A percentile compares a stretch with the other conserved stretches of the same genome.
Conservation (phyloP, 2,113 vertebrate species). For the Podarcis raffonei region DNA sequence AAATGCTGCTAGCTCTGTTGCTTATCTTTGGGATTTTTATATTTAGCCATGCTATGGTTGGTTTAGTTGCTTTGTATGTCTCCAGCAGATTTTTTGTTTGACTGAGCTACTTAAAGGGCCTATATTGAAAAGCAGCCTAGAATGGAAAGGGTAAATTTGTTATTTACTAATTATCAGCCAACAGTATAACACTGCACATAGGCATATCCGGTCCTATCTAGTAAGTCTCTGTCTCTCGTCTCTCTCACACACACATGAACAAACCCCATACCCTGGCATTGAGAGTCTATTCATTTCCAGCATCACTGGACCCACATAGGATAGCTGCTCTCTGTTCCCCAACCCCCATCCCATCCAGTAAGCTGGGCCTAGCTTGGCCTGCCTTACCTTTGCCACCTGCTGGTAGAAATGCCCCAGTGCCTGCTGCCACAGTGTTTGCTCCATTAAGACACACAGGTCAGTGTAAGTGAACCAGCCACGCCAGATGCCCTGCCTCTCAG, state of each 20-base stretch:
- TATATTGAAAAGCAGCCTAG: not conserved
- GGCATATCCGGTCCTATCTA: not conserved
- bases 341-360: fast-evolving
- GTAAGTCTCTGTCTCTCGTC: not conserved
- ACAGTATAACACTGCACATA: not conserved
- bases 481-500: constrained; percentile 88
- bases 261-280: too few relatives aligned
- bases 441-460: constrained; percentile 93
- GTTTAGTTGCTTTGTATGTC: not conserved
- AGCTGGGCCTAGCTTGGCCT: not conserved
- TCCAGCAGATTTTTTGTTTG: not conserved
- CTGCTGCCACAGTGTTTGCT: constrained; percentile 88
- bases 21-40: not conserved
- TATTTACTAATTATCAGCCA: not conserved
- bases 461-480: constrained; percentile 98
- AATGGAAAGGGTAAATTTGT: not conserved
- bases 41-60: not conserved
- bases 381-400: constrained; percentile 87
- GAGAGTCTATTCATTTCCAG: not conserved
- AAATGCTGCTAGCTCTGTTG: not conserved
- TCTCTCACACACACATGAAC: not conserved
- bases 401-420: constrained; percentile 86
- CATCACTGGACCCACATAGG: not conserved
- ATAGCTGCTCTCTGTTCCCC: not conserved
- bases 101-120: not conserved